These are phyloP conservation scores for Tauraco hartlaubi DNA, from an alignment of 2,797 vertebrate genomes.

Conservation along the genomic window DNA sequence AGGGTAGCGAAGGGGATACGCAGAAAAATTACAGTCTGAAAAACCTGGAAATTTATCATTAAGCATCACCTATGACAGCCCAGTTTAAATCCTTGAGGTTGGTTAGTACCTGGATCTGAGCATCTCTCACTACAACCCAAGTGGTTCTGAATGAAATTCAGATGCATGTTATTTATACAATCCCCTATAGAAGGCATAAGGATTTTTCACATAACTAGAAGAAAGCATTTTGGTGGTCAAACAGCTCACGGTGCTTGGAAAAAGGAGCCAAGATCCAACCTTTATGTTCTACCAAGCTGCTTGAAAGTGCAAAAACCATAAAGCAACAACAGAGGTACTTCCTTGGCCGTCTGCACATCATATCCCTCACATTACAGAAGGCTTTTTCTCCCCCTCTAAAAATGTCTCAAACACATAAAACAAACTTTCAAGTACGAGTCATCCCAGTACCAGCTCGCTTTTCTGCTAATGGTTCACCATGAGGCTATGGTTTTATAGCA, in stretches of 20 bases:
- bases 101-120: neutral
- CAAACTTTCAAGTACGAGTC: neutral
- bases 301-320: neutral
- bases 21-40: neutral
- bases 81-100: neutral
- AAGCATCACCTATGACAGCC: neutral
- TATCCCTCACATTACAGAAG: neutral
- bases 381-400: neutral
- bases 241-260: neutral
- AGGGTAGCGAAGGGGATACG: neutral
- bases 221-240: neutral
- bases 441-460: fast-evolving
- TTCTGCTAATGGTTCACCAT: neutral
- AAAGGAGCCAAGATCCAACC: neutral
- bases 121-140: neutral
- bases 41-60: neutral
- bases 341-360: neutral
- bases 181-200: neutral
- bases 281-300: neutral
- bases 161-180: neutral
- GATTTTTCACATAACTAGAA: neutral
- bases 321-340: neutral
- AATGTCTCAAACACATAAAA: neutral
- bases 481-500: neutral
- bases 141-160: neutral